Conservation (phyloP, 2,797 vertebrate species). For the Ara ararauna region DNA sequence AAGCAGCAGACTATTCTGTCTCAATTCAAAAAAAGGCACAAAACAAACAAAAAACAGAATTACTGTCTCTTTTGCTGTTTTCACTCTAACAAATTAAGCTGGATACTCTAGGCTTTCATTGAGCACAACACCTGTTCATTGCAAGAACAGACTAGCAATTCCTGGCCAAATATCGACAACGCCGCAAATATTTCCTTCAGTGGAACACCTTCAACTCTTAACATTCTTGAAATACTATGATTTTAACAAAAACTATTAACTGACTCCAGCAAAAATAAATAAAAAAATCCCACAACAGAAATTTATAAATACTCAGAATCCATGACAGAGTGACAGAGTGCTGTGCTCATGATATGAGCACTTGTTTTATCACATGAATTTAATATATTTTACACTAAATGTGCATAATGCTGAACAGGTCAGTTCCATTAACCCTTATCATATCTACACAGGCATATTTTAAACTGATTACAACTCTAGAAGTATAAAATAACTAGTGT, state of each 20-base stretch:
- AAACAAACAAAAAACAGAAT: background rate
- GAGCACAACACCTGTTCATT: background rate
- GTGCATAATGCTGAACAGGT: background rate
- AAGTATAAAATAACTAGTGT: background rate
- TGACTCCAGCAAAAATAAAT: background rate
- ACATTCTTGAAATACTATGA: background rate
- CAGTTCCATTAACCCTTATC: background rate
- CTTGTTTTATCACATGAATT: background rate
- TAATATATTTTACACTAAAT: background rate
- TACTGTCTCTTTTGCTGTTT: background rate
- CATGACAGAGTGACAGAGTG: background rate
- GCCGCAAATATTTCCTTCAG: background rate
- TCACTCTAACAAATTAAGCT: background rate
- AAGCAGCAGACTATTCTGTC: background rate
- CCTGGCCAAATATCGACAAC: background rate
- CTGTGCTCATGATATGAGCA: fast-evolving
- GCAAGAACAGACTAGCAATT: background rate
- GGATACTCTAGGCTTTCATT: background rate
- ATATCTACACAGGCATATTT: background rate
- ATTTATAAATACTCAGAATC: background rate
- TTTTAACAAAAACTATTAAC: background rate
- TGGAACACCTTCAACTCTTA: background rate
- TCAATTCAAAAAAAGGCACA: background rate
- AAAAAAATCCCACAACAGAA: background rate
- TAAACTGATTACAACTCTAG: background rate